Conservation (phyloP, 2,797 vertebrate species). For the Dryobates pubescens region DNA sequence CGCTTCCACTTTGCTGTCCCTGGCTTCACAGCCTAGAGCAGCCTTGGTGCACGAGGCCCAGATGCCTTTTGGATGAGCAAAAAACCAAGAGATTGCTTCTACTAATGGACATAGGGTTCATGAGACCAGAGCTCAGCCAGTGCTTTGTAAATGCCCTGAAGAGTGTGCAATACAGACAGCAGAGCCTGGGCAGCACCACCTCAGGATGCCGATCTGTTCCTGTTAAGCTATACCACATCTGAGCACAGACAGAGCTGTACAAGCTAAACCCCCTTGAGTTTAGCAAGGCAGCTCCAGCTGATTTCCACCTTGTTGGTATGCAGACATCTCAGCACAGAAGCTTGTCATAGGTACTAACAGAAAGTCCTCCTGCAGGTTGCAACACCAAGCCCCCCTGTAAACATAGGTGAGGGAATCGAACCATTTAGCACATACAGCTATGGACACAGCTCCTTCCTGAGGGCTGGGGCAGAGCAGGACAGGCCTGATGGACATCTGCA, state of each 20-base stretch:
- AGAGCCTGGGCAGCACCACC: background rate
- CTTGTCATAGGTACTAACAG: background rate
- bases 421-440: background rate
- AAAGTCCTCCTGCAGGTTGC: background rate
- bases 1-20: conserved; percentile 19
- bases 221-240: background rate
- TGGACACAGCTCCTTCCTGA: rapidly evolving
- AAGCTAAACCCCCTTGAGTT: background rate
- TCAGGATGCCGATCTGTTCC: background rate
- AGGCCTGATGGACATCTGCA: rapidly evolving
- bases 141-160: background rate
- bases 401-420: background rate
- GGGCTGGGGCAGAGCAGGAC: background rate
- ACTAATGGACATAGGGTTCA: background rate
- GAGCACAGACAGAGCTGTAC: background rate
- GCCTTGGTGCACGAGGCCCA: rapidly evolving
- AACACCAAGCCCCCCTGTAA: background rate
- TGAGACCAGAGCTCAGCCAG: background rate
- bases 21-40: background rate
- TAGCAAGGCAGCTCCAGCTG: background rate
- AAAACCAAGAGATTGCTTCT: background rate
- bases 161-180: background rate
- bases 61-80: background rate
- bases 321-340: background rate
- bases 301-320: background rate